Conservation (phyloP, 2,888 invertebrate species). For the Bombylius major region DNA sequence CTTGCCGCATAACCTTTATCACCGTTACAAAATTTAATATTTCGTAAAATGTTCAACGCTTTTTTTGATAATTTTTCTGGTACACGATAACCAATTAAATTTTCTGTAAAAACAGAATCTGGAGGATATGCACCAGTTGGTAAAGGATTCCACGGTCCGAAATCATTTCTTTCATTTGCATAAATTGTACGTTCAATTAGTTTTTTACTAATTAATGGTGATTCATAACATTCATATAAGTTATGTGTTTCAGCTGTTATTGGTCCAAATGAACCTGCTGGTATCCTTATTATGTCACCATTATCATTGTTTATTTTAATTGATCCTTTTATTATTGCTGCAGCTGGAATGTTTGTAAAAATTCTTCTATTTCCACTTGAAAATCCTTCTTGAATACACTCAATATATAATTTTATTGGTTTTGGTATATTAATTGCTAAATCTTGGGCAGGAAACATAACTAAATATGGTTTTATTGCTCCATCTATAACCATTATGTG, state of each 20-base stretch:
- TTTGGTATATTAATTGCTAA: no score
- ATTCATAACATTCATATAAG: not conserved
- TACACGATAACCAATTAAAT: not conserved
- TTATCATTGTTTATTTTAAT: not conserved
- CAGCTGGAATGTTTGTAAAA: not conserved
- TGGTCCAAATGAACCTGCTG: not conserved
- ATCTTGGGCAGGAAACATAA: no score
- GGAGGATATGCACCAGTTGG: not conserved
- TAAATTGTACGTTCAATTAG: not conserved
- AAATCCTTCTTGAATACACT: no score
- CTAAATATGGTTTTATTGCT: no score
- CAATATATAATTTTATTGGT: no score
- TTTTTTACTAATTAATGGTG: not conserved
- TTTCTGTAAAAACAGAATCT: not conserved
- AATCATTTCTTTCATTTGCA: no score
- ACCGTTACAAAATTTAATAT: no score
- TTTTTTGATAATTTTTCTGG: not conserved
- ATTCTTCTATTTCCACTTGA: not conserved
- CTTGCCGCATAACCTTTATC: no score
- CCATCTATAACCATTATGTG: no score
- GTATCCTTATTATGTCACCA: no score
- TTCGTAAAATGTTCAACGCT: no score
- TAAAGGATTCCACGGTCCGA: no score
- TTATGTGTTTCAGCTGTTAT: not conserved
- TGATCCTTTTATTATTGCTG: not conserved